Percentiles rank a stretch among this genome's conserved stretches.
Evolutionary conservation across 2,888 invertebrate genomes (phyloP).

Genomic region (Lasioglossum figueresi): DNA sequence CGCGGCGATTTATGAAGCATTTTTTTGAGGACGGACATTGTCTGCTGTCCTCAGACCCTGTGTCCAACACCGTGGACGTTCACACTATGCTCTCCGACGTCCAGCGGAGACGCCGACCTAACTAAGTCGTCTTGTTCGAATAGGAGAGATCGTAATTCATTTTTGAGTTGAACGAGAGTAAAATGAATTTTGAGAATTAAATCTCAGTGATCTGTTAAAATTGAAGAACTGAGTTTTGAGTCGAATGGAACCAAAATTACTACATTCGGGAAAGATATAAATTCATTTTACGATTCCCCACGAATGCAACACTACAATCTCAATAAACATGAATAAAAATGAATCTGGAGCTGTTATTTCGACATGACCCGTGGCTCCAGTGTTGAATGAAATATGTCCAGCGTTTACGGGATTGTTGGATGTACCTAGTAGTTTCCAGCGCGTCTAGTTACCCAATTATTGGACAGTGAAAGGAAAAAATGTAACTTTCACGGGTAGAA

Average conservation of each 20-base stretch:
- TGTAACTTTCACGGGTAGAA: slow-evolving; percentile 17
- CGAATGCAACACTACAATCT: no score
- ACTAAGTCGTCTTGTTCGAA: no score
- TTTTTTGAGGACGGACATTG: slow-evolving; percentile 46
- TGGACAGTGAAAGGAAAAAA: slow-evolving; percentile 1
- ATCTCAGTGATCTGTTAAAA: no score
- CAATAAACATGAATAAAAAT: no score
- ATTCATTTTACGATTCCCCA: no score
- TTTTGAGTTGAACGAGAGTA: no score
- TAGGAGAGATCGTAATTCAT: no score
- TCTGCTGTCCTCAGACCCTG: slow-evolving; percentile 6
- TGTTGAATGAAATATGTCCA: neutral
- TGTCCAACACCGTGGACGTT: neutral
- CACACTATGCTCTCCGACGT: neutral
- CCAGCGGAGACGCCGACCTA: neutral
- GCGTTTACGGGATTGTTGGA: neutral
- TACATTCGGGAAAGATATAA: no score
- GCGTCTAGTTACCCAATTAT: neutral
- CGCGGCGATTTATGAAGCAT: slow-evolving; percentile 47
- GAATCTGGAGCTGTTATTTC: neutral
- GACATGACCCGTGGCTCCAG: neutral
- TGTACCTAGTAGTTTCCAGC: no score
- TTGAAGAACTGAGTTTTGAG: no score
- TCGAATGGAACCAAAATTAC: no score
- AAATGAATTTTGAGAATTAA: no score